Percentiles rank a stretch among this genome's conserved stretches.
Conservation (phyloP, 2,888 invertebrate genomes). For the Lasioglossum oenotherae region DNA sequence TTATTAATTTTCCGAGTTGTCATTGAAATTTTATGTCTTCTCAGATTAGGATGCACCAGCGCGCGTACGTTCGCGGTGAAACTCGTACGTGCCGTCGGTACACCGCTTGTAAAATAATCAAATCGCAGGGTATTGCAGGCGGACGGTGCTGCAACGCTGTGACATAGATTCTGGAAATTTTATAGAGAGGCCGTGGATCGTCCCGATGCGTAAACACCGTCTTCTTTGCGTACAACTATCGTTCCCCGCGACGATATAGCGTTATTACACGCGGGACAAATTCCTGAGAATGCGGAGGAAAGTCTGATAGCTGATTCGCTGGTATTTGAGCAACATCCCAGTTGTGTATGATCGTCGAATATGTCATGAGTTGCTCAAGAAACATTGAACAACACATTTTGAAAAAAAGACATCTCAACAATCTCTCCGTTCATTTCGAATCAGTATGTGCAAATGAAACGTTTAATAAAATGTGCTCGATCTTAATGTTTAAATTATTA, state of each 20-base stretch:
- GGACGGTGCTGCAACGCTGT: conserved; percentile 39
- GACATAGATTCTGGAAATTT: conserved; percentile 62
- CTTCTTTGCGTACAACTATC: conserved; percentile 36
- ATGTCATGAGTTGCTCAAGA: neutral
- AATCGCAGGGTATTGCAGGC: conserved; percentile 33
- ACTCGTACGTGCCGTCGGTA: neutral
- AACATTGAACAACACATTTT: neutral
- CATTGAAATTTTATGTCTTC: neutral
- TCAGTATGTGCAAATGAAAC: no score
- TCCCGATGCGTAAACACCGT: conserved; percentile 49
- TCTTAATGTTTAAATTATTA: no score
- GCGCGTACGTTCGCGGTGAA: neutral
- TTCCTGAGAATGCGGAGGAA: neutral
- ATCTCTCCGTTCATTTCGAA: neutral
- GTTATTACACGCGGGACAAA: conserved; percentile 3
- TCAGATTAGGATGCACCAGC: neutral
- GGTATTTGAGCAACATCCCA: neutral
- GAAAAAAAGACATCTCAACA: neutral
- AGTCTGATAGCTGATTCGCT: neutral
- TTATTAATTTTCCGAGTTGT: neutral
- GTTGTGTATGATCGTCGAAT: neutral
- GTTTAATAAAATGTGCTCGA: no score
- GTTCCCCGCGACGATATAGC: conserved; percentile 4
- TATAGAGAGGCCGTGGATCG: conserved; percentile 49
- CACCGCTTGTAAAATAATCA: conserved; percentile 44